Evolutionary conservation across 2,797 vertebrate genomes (phyloP).

Genomic region (Cossypha heuglini): DNA sequence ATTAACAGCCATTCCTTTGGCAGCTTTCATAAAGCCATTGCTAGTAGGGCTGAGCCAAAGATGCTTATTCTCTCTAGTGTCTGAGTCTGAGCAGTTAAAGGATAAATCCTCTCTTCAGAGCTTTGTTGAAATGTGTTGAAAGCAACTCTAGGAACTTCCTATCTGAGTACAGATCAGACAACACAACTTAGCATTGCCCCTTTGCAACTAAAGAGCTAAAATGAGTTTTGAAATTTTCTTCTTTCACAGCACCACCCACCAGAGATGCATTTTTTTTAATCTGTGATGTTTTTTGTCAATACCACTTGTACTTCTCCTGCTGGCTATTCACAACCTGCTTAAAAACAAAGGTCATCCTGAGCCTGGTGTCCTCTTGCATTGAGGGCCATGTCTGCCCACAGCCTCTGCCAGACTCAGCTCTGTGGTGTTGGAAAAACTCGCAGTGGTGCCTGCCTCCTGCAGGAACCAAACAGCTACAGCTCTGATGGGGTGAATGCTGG

Average conservation of each 20-base stretch:
- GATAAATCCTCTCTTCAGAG: not conserved
- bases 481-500: not conserved
- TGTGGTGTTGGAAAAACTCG: not conserved
- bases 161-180: not conserved
- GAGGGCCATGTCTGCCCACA: rapidly evolving
- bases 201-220: not conserved
- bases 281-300: not conserved
- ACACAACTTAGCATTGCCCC: not conserved
- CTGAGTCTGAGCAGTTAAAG: not conserved
- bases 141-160: not conserved
- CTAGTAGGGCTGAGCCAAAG: not conserved
- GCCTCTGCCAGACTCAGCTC: not conserved
- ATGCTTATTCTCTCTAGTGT: not conserved
- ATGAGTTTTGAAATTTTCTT: not conserved
- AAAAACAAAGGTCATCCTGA: not conserved
- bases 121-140: not conserved
- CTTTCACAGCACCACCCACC: not conserved
- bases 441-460: not conserved
- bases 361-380: rapidly evolving
- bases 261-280: rapidly evolving
- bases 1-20: not conserved
- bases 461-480: not conserved
- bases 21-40: not conserved
- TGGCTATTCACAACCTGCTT: not conserved
- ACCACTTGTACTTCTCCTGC: not conserved